Percentiles rank a stretch among this genome's conserved stretches.
Conservation (phyloP, 2,797 vertebrate genomes). For the Gephyroberyx darwinii region DNA sequence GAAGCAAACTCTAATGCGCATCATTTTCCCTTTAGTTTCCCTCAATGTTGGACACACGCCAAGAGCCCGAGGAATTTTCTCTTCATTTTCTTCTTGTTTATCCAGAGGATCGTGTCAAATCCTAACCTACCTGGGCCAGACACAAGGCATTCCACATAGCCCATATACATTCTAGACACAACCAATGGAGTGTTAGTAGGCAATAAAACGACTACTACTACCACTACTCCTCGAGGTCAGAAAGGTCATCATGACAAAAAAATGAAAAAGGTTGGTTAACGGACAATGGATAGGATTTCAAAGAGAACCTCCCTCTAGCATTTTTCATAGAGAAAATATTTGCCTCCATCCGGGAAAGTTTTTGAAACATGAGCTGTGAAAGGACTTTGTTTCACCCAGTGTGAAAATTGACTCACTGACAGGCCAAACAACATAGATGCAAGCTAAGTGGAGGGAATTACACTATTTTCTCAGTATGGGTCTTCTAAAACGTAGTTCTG, state of each 20-base stretch:
- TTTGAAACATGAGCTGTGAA: slow-evolving; percentile 24
- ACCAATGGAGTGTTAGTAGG: neutral
- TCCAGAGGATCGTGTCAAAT: slow-evolving; percentile 60
- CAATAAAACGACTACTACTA: slow-evolving; percentile 22
- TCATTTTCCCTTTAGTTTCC: slow-evolving; percentile 64
- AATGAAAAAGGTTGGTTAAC: neutral
- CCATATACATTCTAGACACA: slow-evolving; percentile 27
- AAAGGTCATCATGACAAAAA: slow-evolving; percentile 7
- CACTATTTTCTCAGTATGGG: slow-evolving; percentile 59
- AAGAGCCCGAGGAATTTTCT: slow-evolving; percentile 59
- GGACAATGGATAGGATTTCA: neutral
- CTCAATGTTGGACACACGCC: slow-evolving; percentile 60
- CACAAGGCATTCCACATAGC: slow-evolving; percentile 34
- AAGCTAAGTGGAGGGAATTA: slow-evolving; percentile 55
- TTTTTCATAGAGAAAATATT: slow-evolving; percentile 2
- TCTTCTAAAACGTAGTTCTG: slow-evolving; percentile 40
- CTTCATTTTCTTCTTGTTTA: slow-evolving; percentile 74
- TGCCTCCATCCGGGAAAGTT: slow-evolving; percentile 10
- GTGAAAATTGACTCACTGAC: slow-evolving; percentile 51
- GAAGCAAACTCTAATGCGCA: slow-evolving; percentile 59
- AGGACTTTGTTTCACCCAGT: slow-evolving; percentile 35
- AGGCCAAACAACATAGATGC: slow-evolving; percentile 40
- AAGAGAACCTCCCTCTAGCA: neutral
- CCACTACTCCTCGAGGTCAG: slow-evolving; percentile 1
- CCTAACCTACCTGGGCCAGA: slow-evolving; percentile 58